phyloP scores from a whole-genome alignment of 2,888 invertebrate species.

The Limnephilus auricula region DNA sequence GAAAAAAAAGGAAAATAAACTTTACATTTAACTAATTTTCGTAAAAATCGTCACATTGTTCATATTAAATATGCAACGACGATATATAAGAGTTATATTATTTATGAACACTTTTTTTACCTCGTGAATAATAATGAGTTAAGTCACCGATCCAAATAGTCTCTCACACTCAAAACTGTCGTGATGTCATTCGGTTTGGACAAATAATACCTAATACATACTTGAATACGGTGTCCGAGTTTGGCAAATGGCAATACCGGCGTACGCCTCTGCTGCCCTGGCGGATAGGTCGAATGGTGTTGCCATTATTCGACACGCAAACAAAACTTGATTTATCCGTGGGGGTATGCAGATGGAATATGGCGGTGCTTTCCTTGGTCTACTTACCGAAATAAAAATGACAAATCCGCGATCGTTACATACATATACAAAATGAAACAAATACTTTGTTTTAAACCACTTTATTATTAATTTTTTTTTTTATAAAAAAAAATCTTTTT shows the following conservation, averaged over 20 bases:
- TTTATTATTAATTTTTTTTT: too few relatives aligned
- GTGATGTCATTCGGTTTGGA: constrained; percentile 9
- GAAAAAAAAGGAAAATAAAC: too few relatives aligned
- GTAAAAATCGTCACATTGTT: too few relatives aligned
- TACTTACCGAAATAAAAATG: not conserved
- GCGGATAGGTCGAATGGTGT: not conserved
- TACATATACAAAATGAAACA: too few relatives aligned
- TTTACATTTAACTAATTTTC: too few relatives aligned
- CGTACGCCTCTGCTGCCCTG: constrained; percentile 9
- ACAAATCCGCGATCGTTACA: not conserved
- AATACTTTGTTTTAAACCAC: too few relatives aligned
- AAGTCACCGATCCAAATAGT: constrained; percentile 43
- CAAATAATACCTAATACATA: not conserved
- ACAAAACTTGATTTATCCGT: not conserved
- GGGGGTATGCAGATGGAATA: constrained; percentile 18
- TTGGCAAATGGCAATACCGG: constrained; percentile 19
- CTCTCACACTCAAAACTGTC: not conserved
- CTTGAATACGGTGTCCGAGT: not conserved
- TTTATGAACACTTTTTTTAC: not conserved
- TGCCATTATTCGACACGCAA: not conserved
- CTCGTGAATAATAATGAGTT: constrained; percentile 40
- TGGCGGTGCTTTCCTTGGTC: not conserved
- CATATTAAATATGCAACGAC: too few relatives aligned
- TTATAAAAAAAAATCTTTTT: too few relatives aligned
- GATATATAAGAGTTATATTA: not conserved